These are phyloP conservation scores for Thamnophis sirtalis DNA, from an alignment of 2,113 vertebrate species.

Conservation along the genomic window DNA sequence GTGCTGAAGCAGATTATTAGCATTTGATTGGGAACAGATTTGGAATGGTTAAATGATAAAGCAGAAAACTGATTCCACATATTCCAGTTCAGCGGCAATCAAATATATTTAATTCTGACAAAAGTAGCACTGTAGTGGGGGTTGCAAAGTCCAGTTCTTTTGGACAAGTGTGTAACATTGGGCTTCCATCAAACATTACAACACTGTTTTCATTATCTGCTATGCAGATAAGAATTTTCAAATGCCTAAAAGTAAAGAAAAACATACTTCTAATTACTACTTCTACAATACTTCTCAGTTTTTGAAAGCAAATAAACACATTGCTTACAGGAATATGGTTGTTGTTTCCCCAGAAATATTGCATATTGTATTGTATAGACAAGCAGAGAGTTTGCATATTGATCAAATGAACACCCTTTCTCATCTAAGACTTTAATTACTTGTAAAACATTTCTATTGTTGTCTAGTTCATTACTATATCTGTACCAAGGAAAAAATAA, in stretches of 20 bases:
- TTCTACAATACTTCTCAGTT: not conserved
- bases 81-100: not conserved
- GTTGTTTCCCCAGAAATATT: not conserved
- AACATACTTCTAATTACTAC: not conserved
- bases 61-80: not conserved
- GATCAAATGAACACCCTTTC: not conserved
- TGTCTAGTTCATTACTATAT: not conserved
- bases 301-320: not conserved
- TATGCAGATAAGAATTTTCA: not conserved
- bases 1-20: not conserved
- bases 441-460: not conserved
- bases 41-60: not conserved
- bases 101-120: not conserved
- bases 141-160: not conserved
- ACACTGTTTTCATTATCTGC: not conserved
- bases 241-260: not conserved
- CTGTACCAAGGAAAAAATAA: not conserved
- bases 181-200: not conserved
- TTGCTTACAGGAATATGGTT: not conserved
- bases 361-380: not conserved
- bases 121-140: not conserved
- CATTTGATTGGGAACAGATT: slow-evolving; percentile 9
- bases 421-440: not conserved
- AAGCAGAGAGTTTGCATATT: not conserved
- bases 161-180: not conserved